Percentiles rank a stretch among this genome's conserved stretches.
Conservation (phyloP, 2,797 vertebrate genomes). For the Liasis olivaceus region DNA sequence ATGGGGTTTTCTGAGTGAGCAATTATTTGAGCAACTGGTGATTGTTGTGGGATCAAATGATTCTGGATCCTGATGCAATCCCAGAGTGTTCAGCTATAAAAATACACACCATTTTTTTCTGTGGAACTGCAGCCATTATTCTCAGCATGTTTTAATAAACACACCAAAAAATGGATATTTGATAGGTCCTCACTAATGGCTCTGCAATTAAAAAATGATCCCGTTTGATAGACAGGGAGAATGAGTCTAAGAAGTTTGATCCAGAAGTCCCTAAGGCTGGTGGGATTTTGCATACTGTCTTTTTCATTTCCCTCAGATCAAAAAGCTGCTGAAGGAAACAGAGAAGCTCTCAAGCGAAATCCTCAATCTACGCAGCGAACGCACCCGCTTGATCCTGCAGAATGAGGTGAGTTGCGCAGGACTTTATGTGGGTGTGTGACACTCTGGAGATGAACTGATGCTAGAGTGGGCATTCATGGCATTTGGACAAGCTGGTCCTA, state of each 20-base stretch:
- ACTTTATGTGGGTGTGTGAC: rapidly evolving
- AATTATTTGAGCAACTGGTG: not conserved
- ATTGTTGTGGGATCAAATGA: too few species aligned
- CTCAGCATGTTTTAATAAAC: too few species aligned
- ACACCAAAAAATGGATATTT: too few species aligned
- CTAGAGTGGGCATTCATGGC: rapidly evolving
- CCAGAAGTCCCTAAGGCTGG: not conserved
- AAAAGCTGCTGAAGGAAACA: constrained; percentile 78
- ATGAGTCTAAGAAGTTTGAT: not conserved
- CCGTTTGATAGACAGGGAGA: too few species aligned
- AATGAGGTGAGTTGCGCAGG: constrained; percentile 63
- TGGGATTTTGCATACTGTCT: not conserved
- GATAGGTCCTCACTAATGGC: too few species aligned
- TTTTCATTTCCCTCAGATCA: constrained; percentile 67
- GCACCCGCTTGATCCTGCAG: constrained; percentile 59
- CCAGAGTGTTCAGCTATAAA: too few species aligned
- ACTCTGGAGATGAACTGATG: rapidly evolving
- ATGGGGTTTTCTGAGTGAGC: too few species aligned
- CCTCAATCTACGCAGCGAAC: constrained; percentile 62
- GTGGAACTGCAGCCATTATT: too few species aligned
- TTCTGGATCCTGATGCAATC: not conserved
- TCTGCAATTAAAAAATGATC: too few species aligned
- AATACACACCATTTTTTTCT: too few species aligned
- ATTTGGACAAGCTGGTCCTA: too few species aligned
- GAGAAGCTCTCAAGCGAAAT: constrained; percentile 75